Conservation (phyloP, 2,888 invertebrate genomes). For the Trissonchulus latispiculum region DNA sequence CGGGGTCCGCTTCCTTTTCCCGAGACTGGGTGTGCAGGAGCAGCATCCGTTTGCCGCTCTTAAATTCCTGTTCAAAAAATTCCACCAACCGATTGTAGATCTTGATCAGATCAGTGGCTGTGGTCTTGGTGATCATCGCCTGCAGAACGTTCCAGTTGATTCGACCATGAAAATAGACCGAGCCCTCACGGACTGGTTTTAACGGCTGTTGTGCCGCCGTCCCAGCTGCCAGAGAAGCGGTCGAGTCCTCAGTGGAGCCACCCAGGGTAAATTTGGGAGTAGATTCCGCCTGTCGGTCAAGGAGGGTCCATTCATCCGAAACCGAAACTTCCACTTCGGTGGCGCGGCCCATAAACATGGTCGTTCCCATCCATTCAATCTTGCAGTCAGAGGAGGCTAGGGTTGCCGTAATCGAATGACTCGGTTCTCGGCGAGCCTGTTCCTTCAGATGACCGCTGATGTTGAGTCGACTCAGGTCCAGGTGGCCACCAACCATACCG, state of each 20-base stretch:
- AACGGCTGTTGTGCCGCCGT: too few relatives aligned
- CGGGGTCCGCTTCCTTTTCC: conserved; percentile 8
- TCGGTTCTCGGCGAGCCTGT: not conserved
- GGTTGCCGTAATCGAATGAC: not conserved
- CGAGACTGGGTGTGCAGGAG: not conserved
- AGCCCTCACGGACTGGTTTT: not conserved
- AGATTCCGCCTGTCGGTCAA: not conserved
- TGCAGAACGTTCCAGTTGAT: conserved; percentile 85
- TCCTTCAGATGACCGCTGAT: conserved; percentile 26
- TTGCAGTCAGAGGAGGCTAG: not conserved
- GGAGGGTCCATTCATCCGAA: conserved; percentile 16
- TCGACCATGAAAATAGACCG: conserved; percentile 15
- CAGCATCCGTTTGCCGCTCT: conserved; percentile 58
- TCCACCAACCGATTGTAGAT: conserved; percentile 93
- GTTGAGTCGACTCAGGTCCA: conserved; percentile 76
- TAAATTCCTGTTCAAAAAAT: conserved; percentile 95
- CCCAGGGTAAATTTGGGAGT: not conserved
- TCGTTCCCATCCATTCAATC: conserved; percentile 96
- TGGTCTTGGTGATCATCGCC: conserved; percentile 89
- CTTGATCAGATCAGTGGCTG: conserved; percentile 88
- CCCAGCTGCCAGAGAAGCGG: too few relatives aligned
- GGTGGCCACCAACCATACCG: conserved; percentile 91
- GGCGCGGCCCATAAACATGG: conserved; percentile 78
- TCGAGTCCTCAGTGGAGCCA: not conserved
- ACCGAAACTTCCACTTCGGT: not conserved